Base-by-base conservation (phyloP, 2,888 invertebrate genomes). In the Choreutis nemorana region DNA sequence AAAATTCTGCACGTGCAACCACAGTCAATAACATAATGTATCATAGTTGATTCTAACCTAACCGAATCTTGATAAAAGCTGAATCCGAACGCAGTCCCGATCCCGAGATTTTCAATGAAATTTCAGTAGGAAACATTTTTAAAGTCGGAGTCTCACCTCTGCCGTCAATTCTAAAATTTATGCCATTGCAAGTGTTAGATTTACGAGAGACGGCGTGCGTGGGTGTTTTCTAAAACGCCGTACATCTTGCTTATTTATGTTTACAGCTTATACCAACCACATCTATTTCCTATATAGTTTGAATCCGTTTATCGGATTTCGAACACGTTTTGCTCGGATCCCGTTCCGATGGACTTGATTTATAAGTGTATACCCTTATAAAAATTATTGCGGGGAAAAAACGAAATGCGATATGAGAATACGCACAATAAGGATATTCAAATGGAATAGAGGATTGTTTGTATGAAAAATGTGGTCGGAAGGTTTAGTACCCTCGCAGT, bases 181-280 rank as follows among this genome's bases (percentile, higher is more conserved):
- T 70, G 58, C 55, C 52, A 55, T 59, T 64, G 62, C 64, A 63
- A 57, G 55, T 50, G 47, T 49, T 58, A 59, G 68, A 72, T 73
- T 73, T 73, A 75, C 55, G 48, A 50, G 40, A 41, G 46, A 48
- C 58, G 52, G 46, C 61, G 64, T 73, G 72, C 68, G 72, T 75
- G 68, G 63, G 63, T 65, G 65, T 70, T 68, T 73, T 66, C 63
- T 66, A 70, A 70, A 73, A 70, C 63, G 55, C 55, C 67, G 61
- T 77, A 68, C 53, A 60, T 72, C 73, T 72, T 70, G 66, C 45
- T 72, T 73, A 77, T 77, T 77, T 77, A 77, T 75, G 72, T 71
- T 73, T 72, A 70, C 71, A 71, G 68, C 68, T 68, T 71, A 67
- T 59, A 63, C 56, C 56, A 57, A 54, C 65, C 63, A 53, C 65